Base-by-base conservation (phyloP, 1,140 invertebrate species). In the Drosophila aff. region DNA sequence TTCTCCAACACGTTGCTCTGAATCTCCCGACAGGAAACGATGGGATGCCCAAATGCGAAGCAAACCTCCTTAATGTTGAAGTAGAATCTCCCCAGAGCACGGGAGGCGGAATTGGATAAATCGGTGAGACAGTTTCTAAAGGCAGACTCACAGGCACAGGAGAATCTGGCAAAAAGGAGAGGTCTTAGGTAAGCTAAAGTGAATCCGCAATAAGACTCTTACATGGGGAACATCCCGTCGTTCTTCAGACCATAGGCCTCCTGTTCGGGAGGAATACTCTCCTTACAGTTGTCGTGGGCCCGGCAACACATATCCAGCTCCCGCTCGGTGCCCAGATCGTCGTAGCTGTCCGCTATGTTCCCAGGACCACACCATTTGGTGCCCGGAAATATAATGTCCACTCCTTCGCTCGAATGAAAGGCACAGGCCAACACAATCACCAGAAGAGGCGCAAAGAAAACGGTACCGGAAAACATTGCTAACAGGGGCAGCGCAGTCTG, bases 251-350 rank as follows among this genome's bases (percentile, higher is more conserved):
- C 95, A 79, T 96, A 81, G 50, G 93, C 94, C 1, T 94, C 94
- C 65, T 95, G 91, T 0, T 46, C 7, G 2, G 95, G 93, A 21
- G 91, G 83, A 38, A 97, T 95, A 40, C 77, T 92, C 31, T 94
- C 91, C 62, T 95, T 95, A 81, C 97, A 97, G 68, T 95, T 93
- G 92, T 97, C 97, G 76, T 97, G 97, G 0, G 94, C 94, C 2
- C 97, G 93, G 91, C 97, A 98, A 82, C 97, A 98, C 33, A 92
- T 94, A 85, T 98, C 97, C 0, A 96, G 94, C 47, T 96, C 95
- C n/a, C 85, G 81, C 31, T 94, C 94, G 11, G 83, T 64, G 2
- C 97, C 97, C 10, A 97, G 92, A 83, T 97, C 96, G 28, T 96
- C 92, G 72, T 95, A 95, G 80, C 94, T 93, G 9, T 94, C 89